These are phyloP conservation scores for Pteria penguin DNA, from an alignment of 2,888 invertebrate species.

Conservation along the genomic window DNA sequence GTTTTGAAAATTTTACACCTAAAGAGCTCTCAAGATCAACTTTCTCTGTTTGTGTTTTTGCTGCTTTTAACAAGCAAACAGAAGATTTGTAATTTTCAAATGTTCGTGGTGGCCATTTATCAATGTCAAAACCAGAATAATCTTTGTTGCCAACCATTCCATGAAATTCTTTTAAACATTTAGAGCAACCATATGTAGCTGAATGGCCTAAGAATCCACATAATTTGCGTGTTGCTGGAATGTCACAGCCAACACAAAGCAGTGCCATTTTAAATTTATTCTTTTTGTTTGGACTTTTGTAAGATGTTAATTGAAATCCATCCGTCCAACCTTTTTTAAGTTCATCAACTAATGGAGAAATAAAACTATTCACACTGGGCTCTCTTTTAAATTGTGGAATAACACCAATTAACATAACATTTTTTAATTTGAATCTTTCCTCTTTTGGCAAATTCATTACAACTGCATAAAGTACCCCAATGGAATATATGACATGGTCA, in stretches of 20 bases:
- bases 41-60: conserved; percentile 18
- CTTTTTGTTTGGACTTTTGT: background rate
- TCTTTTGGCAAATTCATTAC: conserved; percentile 33
- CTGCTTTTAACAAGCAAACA: background rate
- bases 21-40: conserved; percentile 5
- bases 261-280: conserved; percentile 22
- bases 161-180: conserved; percentile 24
- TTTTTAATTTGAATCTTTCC: conserved; percentile 22
- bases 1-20: conserved; percentile 3
- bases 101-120: conserved; percentile 19
- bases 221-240: conserved; percentile 28
- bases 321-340: conserved; percentile 14
- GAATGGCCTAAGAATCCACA: conserved; percentile 30
- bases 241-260: conserved; percentile 28
- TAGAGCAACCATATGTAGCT: conserved; percentile 28
- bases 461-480: conserved; percentile 23
- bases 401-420: conserved; percentile 26
- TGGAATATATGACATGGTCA: conserved; percentile 25
- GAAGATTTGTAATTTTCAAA: background rate
- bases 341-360: conserved; percentile 14
- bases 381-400: conserved; percentile 30
- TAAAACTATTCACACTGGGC: conserved; percentile 22
- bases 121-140: conserved; percentile 27
- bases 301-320: conserved; percentile 17
- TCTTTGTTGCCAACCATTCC: conserved; percentile 16